phyloP scores from a whole-genome alignment of 2,888 invertebrate genomes.

The Perizoma affinitatum region DNA sequence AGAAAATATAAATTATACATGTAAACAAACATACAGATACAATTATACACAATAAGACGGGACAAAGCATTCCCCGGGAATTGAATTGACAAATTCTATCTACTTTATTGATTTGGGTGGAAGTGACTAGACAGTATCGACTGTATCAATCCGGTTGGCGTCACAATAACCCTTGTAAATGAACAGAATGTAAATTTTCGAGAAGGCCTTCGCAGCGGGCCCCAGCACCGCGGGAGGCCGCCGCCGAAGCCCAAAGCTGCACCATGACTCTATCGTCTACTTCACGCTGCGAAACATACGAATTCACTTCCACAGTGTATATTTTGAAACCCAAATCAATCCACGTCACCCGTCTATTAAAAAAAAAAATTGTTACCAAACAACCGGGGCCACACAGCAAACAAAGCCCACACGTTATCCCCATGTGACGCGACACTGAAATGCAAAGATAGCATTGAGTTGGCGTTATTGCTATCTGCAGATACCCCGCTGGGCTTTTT shows the following conservation, averaged over 20 bases:
- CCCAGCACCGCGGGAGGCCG: slow-evolving; percentile 64
- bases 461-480: slow-evolving; percentile 38
- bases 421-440: slow-evolving; percentile 42
- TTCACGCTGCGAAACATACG: slow-evolving; percentile 80
- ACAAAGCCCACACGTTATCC: slow-evolving; percentile 48
- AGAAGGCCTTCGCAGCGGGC: slow-evolving; percentile 59
- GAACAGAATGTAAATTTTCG: slow-evolving; percentile 74
- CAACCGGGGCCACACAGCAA: slow-evolving; percentile 58
- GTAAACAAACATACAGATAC: slow-evolving; percentile 57
- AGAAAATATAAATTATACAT: slow-evolving; percentile 39
- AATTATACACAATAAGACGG: slow-evolving; percentile 47
- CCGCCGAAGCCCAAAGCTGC: slow-evolving; percentile 50
- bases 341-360: slow-evolving; percentile 54
- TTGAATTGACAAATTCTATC: slow-evolving; percentile 56
- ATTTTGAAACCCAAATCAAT: slow-evolving; percentile 70
- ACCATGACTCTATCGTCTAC: slow-evolving; percentile 70
- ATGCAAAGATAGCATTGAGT: slow-evolving; percentile 44
- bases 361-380: slow-evolving; percentile 57
- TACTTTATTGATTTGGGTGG: slow-evolving; percentile 59
- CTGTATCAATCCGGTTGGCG: slow-evolving; percentile 49
- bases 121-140: slow-evolving; percentile 60
- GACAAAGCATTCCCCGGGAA: slow-evolving; percentile 47
- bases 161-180: slow-evolving; percentile 59
- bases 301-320: slow-evolving; percentile 73
- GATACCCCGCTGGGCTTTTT: slow-evolving; percentile 45